Conservation (phyloP, 2,113 vertebrate genomes). For the Salvelinus alpinus region DNA sequence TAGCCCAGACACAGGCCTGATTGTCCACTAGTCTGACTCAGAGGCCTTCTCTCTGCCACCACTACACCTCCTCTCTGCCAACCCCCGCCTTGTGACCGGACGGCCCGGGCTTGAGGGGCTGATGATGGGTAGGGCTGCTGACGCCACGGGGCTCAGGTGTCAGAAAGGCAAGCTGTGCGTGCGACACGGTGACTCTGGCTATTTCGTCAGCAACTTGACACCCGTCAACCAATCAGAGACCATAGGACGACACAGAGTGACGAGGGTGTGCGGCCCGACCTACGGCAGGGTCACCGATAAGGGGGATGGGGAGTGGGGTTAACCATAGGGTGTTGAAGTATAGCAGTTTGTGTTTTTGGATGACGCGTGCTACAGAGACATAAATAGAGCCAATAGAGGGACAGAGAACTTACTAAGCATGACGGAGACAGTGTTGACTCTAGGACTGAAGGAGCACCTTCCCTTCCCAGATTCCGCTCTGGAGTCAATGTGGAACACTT, state of each 20-base stretch:
- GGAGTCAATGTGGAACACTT: conserved; percentile 89
- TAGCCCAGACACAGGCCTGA: conserved; percentile 24
- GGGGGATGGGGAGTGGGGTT: not conserved
- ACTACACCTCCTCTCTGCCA: not conserved
- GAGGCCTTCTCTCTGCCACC: not conserved
- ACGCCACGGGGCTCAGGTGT: conserved; percentile 39
- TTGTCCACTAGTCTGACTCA: conserved; percentile 8
- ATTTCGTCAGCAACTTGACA: conserved; percentile 61
- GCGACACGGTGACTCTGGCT: conserved; percentile 25
- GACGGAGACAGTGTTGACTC: conserved; percentile 92
- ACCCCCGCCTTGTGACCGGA: not conserved
- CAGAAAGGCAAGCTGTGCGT: conserved; percentile 56
- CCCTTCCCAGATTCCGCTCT: conserved; percentile 94
- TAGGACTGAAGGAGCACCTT: conserved; percentile 95
- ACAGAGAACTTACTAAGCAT: conserved; percentile 92
- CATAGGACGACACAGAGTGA: conserved; percentile 42
- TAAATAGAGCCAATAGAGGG: not conserved
- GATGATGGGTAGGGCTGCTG: conserved; percentile 48
- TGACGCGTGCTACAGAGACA: not conserved
- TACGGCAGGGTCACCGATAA: conserved; percentile 14
- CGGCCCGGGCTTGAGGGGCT: conserved; percentile 16
- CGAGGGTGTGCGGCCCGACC: conserved; percentile 15
- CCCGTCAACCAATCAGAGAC: conserved; percentile 54
- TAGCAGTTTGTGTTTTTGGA: conserved; percentile 15
- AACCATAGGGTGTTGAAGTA: not conserved